Conservation (phyloP, 2,888 invertebrate genomes). For the Pammene fasciana region DNA sequence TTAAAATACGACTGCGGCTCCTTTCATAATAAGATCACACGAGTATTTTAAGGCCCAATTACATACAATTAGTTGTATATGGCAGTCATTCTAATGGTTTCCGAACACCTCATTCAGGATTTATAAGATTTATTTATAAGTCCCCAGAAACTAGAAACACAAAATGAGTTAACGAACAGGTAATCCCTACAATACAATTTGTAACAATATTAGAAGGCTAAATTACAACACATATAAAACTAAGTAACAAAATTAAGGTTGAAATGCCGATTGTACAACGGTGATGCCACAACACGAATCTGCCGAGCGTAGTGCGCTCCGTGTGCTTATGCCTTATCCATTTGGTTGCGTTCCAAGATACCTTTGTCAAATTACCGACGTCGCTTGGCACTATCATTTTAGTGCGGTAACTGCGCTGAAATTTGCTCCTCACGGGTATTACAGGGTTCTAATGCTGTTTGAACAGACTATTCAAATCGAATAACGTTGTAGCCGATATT, state of each 20-base stretch:
- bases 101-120: too few species aligned
- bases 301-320: conserved; percentile 21
- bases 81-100: too few species aligned
- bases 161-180: too few species aligned
- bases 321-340: conserved; percentile 49
- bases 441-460: conserved; percentile 31
- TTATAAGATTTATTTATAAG: too few species aligned
- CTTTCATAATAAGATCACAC: too few species aligned
- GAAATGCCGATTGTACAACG: conserved; percentile 13
- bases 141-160: too few species aligned
- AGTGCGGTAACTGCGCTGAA: conserved; percentile 30
- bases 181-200: too few species aligned
- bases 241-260: conserved; percentile 11
- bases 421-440: conserved; percentile 29
- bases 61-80: too few species aligned
- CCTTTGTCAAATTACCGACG: conserved; percentile 60
- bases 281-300: conserved; percentile 1
- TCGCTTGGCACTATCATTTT: conserved; percentile 40
- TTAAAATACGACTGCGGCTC: too few species aligned
- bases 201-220: too few species aligned
- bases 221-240: conserved; percentile 8
- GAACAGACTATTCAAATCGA: conserved; percentile 19
- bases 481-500: conserved; percentile 13
- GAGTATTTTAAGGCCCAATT: too few species aligned
- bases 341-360: conserved; percentile 58